Evolutionary conservation across 2,888 invertebrate species (phyloP).

Genomic region (Trissolcus japonicus): DNA sequence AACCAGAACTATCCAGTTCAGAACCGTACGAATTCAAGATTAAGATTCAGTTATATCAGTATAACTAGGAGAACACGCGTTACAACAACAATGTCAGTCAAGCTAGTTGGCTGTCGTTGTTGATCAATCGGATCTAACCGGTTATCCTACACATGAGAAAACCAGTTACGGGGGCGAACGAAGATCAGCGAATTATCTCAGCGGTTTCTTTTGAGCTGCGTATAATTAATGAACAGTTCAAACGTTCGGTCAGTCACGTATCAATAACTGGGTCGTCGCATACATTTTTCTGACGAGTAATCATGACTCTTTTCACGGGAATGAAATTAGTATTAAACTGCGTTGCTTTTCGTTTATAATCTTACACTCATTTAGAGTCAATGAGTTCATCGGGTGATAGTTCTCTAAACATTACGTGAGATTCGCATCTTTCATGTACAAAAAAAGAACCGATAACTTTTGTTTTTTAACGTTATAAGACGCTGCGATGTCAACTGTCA

Average conservation of each 20-base stretch:
- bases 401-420: no score
- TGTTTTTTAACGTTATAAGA: no score
- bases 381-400: slow-evolving; percentile 5
- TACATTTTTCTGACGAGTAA: no score
- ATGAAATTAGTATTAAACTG: slow-evolving; percentile 6
- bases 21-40: slow-evolving; percentile 1
- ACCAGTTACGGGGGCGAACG: slow-evolving; percentile 16
- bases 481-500: no score
- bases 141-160: slow-evolving; percentile 10
- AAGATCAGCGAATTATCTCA: slow-evolving; percentile 36
- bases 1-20: neutral
- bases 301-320: neutral
- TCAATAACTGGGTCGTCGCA: slow-evolving; percentile 24
- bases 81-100: slow-evolving; percentile 20
- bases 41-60: slow-evolving; percentile 9
- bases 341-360: neutral
- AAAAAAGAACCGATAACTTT: no score
- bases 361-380: no score
- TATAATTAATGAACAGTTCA: slow-evolving; percentile 37
- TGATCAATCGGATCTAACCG: slow-evolving; percentile 23
- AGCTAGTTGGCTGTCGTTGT: slow-evolving; percentile 19
- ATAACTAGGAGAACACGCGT: slow-evolving; percentile 7
- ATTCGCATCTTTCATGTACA: no score
- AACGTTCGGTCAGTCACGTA: slow-evolving; percentile 32
- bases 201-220: slow-evolving; percentile 12